These are phyloP conservation scores for Seladonia tumulorum DNA, from an alignment of 2,888 invertebrate species.

Conservation along the genomic window DNA sequence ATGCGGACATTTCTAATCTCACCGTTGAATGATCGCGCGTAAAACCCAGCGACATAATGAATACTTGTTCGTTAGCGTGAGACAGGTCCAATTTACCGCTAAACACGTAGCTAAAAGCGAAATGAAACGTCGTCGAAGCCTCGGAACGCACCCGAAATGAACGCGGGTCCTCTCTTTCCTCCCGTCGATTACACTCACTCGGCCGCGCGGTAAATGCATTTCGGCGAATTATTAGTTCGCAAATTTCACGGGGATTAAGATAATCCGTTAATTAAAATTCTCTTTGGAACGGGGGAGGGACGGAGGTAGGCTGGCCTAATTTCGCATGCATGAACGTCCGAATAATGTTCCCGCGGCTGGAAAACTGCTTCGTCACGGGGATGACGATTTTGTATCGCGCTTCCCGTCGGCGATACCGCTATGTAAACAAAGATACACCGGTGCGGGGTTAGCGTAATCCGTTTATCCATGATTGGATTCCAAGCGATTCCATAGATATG, in stretches of 20 bases:
- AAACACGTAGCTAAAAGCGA: not conserved
- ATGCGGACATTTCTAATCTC: not conserved
- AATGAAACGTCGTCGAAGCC: not conserved
- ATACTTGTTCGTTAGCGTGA: not conserved
- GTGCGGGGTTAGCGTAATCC: slow-evolving; percentile 75
- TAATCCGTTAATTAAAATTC: slow-evolving; percentile 50
- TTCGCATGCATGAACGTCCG: slow-evolving; percentile 15
- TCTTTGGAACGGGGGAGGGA: slow-evolving; percentile 8
- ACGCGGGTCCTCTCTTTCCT: not conserved
- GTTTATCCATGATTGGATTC: slow-evolving; percentile 79
- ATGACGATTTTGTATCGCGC: slow-evolving; percentile 51
- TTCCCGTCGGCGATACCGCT: slow-evolving; percentile 65
- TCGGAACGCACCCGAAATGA: not conserved
- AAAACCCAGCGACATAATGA: not conserved
- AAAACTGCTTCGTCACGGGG: slow-evolving; percentile 47
- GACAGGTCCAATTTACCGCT: not conserved
- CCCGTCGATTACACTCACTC: not conserved
- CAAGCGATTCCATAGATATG: slow-evolving; percentile 75
- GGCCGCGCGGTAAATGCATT: not conserved
- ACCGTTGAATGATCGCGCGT: not conserved
- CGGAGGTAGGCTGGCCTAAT: slow-evolving; percentile 16
- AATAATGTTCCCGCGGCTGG: slow-evolving; percentile 9
- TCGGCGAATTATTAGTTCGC: slow-evolving; percentile 16
- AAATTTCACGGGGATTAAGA: slow-evolving; percentile 24
- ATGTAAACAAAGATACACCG: slow-evolving; percentile 72